Base-by-base conservation (phyloP, 2,888 invertebrate species). In the Cosmorhoe ocellata region DNA sequence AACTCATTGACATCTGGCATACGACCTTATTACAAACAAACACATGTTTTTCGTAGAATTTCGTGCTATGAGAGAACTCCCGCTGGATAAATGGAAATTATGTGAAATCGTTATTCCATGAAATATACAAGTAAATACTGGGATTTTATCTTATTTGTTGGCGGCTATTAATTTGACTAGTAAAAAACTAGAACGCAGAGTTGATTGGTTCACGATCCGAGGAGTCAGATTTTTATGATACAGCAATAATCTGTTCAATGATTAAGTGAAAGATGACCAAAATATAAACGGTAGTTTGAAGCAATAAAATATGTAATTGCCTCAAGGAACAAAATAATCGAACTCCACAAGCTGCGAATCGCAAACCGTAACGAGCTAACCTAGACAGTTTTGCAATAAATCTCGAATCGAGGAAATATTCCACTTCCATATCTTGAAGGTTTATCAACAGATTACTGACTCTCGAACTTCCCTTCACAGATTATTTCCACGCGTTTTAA, bases 401-500 rank as follows among this genome's bases (percentile, higher is more conserved):
- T 52, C 40, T 39, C 33, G 14, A 51, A 39, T 12, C 31, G 30
- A 27, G 39, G 13, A 37, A 53, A 41, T 44, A 44, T 36, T 39
- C 39, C 34, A 40, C 52, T 30, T 48, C 13, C 47, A 36, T 48
- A 52, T 48, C 52, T 48, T 32, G 47, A 52, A 48, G 53, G 53
- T 44, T 48, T 53, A 48, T 48, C 53, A 47, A 40, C 36, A 45
- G 52, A 53, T 53, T 53, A 53, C 40, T 27, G 37, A 60, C 48
- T 52, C 48, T 53, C 44, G 40, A 56, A 50, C 51, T 58, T 56
- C 42, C 50, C 53, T 55, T 58, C 56, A 50, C 56, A 58, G 58
- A 58, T 56, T 55, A 61, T 52, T 58, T 61, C 58, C 56, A 51
- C 58, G 55, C 51, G 58, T 51, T 59, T 62, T 62, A 62, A 62